Evolutionary conservation across 2,888 invertebrate species (phyloP), one percentile per base, ranked within the genome.

Genomic region (Pogonocherus hispidulus): DNA sequence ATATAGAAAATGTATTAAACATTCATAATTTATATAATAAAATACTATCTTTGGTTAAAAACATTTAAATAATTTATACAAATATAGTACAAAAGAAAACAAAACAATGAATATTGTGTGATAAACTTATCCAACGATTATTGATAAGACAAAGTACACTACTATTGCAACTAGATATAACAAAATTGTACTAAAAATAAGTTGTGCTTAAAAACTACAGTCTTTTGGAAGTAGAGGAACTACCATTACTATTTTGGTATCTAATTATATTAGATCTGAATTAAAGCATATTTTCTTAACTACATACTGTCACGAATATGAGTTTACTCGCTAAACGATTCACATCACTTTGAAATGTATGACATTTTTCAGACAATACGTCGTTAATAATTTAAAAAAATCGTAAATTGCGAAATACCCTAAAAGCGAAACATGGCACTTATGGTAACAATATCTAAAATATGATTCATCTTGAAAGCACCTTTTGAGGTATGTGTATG

Each of bases 371-470:
- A 32, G 32, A 32, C 8, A 11, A 32, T n/a, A n/a, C n/a, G n/a
- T n/a, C n/a, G n/a, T n/a, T n/a, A 27, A 27, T n/a, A 41, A 41
- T 41, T 41, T 41, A 14, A 3, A 41, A 14, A n/a, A n/a, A 5
- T 41, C n/a, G n/a, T 41, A n/a, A 4, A 41, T 41, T n/a, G 14
- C n/a, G 16, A 5, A 41, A 18, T 32, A 27, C 9, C 32, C 27
- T 52, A 55, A 35, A 51, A 57, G 62, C 44, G 51, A 52, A 54
- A 63, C 69, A 80, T 80, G 80, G 80, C 80, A 80, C 80, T 80
- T 80, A 71, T 66, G 80, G 80, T 80, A 80, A 80, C 79, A 73
- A 66, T 41, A 55, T 19, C 66, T 64, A 64, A 44, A 16, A 35
- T 32, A 41, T 57, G 5, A 54, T 56, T 32, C 49, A 57, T 27